A percentile compares a stretch with the other conserved stretches of the same genome.
Evolutionary conservation across 2,888 invertebrate species (phyloP).

Genomic region (Charanyca ferruginea): DNA sequence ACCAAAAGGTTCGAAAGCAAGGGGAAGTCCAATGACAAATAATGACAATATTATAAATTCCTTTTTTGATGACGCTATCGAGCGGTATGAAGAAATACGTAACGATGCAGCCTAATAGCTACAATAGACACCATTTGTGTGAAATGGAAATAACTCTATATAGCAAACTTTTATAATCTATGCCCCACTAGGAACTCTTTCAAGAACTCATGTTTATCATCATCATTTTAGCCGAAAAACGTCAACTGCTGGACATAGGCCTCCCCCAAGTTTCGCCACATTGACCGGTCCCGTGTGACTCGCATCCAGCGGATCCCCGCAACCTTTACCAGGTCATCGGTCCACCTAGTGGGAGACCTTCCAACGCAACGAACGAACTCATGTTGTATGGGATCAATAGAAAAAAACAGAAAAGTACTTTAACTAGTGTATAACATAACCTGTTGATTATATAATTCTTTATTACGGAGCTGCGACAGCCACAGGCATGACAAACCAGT

Average conservation of each 20-base stretch:
- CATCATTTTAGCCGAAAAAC: too few relatives aligned
- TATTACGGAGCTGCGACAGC: constrained; percentile 46
- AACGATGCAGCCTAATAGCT: constrained; percentile 10
- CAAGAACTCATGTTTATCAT: too few relatives aligned
- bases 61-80: constrained; percentile 44
- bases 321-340: too few relatives aligned
- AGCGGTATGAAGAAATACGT: constrained; percentile 26
- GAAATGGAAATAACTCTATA: constrained; percentile 4
- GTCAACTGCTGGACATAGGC: too few relatives aligned
- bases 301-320: too few relatives aligned
- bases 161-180: not conserved
- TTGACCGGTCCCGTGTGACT: too few relatives aligned
- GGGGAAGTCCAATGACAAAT: constrained; percentile 52
- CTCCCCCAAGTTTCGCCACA: too few relatives aligned
- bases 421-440: constrained; percentile 22
- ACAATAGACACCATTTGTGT: not conserved
- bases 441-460: constrained; percentile 56
- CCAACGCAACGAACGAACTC: not conserved
- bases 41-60: constrained; percentile 39
- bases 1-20: constrained; percentile 43
- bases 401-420: constrained; percentile 36
- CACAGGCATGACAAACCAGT: constrained; percentile 58
- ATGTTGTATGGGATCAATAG: constrained; percentile 1
- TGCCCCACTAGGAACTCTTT: too few relatives aligned
- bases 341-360: too few relatives aligned